Evolutionary conservation across 2,797 vertebrate species (phyloP).

Genomic region (Pseudochirops cupreus): DNA sequence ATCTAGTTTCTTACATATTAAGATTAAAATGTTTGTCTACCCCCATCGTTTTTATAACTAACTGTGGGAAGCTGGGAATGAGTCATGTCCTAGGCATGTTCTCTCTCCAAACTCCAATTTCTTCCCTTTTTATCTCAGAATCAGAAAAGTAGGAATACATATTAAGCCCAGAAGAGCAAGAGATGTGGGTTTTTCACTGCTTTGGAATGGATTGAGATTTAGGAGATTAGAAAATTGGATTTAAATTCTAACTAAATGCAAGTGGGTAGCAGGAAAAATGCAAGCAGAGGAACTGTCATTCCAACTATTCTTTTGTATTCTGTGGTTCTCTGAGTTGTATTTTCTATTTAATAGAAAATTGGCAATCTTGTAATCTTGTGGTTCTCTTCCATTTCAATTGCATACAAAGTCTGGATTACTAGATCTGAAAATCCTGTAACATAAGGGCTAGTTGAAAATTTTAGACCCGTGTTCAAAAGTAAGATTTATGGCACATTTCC

Average conservation of each 20-base stretch:
- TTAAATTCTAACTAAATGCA: background rate
- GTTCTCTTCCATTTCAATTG: background rate
- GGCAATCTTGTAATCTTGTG: background rate
- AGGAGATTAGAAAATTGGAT: background rate
- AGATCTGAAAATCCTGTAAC: conserved; percentile 11
- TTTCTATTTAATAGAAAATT: conserved; percentile 29
- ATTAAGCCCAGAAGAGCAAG: background rate
- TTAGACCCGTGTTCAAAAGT: conserved; percentile 24
- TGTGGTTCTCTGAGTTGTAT: conserved; percentile 14
- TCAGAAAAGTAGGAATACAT: background rate
- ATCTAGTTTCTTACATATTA: background rate
- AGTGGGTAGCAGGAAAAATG: background rate
- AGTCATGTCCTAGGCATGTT: background rate
- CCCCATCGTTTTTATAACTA: background rate
- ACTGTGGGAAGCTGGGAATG: background rate
- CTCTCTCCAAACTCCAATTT: background rate
- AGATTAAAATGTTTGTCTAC: background rate
- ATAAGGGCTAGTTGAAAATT: background rate
- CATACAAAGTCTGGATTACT: background rate
- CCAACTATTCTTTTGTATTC: background rate
- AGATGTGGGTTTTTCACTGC: background rate
- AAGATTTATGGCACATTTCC: conserved; percentile 13
- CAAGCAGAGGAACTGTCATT: background rate
- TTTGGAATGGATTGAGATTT: background rate
- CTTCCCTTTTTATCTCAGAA: background rate